Evolutionary conservation across 1,140 invertebrate genomes (phyloP).

Genomic region (Oscheius sp.): DNA sequence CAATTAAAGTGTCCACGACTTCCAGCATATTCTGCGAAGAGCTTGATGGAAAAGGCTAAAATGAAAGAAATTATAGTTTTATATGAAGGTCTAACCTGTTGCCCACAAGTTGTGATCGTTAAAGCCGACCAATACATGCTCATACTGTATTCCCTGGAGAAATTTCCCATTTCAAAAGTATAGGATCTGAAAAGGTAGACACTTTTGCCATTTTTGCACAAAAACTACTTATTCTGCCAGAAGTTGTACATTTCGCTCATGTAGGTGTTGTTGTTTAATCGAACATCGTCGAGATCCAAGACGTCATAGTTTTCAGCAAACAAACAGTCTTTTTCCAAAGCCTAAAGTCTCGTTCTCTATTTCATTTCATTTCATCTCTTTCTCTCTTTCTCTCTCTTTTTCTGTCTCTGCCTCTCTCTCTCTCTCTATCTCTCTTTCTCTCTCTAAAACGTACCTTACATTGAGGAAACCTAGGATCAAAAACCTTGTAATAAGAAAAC

Average conservation of each 20-base stretch:
- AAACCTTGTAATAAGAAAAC: conserved; percentile 33
- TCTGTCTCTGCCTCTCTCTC: too few relatives aligned
- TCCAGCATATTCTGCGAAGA: conserved; percentile 38
- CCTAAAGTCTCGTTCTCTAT: background rate
- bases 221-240: conserved; percentile 27
- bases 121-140: conserved; percentile 38
- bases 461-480: conserved; percentile 21
- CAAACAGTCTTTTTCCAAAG: background rate
- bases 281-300: conserved; percentile 10
- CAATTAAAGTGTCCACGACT: conserved; percentile 41
- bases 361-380: too few relatives aligned
- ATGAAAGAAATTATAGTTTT: too few relatives aligned
- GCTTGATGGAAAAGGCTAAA: conserved; percentile 27
- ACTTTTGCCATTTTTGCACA: background rate
- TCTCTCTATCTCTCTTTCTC: too few relatives aligned
- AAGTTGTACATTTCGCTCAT: conserved; percentile 3
- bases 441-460: conserved; percentile 19
- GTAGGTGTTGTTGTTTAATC: background rate
- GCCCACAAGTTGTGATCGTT: conserved; percentile 43
- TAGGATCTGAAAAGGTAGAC: background rate
- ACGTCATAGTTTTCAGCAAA: background rate
- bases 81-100: too few relatives aligned
- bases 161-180: conserved; percentile 22
- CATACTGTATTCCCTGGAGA: conserved; percentile 40
- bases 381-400: too few relatives aligned